phyloP scores from a whole-genome alignment of 2,888 invertebrate genomes.

The Arge pagana region DNA sequence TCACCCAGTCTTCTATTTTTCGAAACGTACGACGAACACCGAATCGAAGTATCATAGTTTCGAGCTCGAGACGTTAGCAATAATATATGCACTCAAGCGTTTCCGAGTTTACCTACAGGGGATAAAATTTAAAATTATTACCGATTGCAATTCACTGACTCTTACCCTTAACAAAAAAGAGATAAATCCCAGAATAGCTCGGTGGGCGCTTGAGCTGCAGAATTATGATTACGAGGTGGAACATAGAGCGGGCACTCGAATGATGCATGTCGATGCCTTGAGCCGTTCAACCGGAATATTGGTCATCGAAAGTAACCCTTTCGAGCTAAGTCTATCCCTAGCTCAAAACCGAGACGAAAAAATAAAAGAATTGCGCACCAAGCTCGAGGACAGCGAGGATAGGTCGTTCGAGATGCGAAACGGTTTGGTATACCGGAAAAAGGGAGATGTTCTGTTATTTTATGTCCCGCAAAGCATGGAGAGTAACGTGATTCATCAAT shows the following conservation, averaged over 20 bases:
- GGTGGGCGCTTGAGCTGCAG: not conserved
- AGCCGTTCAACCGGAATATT: no score
- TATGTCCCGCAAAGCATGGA: no score
- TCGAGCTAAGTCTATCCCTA: no score
- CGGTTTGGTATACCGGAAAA: no score
- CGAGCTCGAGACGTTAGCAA: conserved; percentile 39
- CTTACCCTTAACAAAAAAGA: conserved; percentile 27
- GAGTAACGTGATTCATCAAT: no score
- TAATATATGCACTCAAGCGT: conserved; percentile 29
- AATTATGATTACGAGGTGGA: conserved; percentile 4
- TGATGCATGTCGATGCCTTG: conserved; percentile 1
- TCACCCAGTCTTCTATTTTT: conserved; percentile 42
- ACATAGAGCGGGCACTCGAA: not conserved
- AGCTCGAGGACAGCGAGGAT: no score
- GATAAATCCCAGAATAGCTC: not conserved
- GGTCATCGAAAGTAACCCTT: no score
- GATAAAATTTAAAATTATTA: conserved; percentile 36
- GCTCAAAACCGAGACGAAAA: no score
- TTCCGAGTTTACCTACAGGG: conserved; percentile 35
- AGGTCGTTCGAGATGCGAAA: no score
- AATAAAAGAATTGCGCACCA: no score
- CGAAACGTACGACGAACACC: conserved; percentile 35
- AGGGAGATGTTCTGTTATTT: no score
- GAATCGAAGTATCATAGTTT: conserved; percentile 42
- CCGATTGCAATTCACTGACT: conserved; percentile 38